Evolutionary conservation across 2,797 vertebrate species (phyloP), one percentile per base, ranked within the genome.

Genomic region (Rhynchotus rufescens): DNA sequence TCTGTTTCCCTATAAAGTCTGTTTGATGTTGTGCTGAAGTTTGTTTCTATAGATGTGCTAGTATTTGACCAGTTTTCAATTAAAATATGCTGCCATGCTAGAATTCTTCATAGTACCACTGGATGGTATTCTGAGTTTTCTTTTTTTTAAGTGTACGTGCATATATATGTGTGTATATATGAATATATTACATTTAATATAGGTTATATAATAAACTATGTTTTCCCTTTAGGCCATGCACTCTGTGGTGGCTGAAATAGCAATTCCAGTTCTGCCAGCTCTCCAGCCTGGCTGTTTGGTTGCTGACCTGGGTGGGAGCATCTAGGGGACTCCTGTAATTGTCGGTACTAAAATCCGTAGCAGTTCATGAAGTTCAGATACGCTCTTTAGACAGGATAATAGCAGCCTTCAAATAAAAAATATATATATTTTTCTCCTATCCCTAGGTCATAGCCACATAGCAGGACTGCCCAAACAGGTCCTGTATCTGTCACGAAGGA

Each of bases 381-480:
- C 69, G 68, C 28, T 64, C 47, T 64, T 80, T 72, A 73, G 74
- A 36, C 88, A 71, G 80, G 82, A 64, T 65, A 45, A 72, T 36
- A 72, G 66, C 61, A 5, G 59, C 36, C 36, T 36, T 36, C 36
- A 36, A 91, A 66, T 59, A 21, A 83, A 65, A 84, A 76, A 23
- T 34, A 61, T 44, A 60, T 56, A 6, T 61, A 38, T 84, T 71
- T 88, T 83, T 88, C 86, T 71, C 47, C 34, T n/a, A 25, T 91
- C 77, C 42, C 74, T 83, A 79, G 85, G 89, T 56, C 84, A 65
- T 47, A 83, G 80, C 68, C 83, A 69, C 45, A 51, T 40, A 87
- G 38, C 36, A 77, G 89, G 45, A 47, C 12, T 47, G 45, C 20
- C 45, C 45, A 47, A 21, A 47, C 10, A 45, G 45, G 19, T 47